Evolutionary conservation across 1,140 invertebrate species (phyloP).

Genomic region (Cryptotermes secundus): DNA sequence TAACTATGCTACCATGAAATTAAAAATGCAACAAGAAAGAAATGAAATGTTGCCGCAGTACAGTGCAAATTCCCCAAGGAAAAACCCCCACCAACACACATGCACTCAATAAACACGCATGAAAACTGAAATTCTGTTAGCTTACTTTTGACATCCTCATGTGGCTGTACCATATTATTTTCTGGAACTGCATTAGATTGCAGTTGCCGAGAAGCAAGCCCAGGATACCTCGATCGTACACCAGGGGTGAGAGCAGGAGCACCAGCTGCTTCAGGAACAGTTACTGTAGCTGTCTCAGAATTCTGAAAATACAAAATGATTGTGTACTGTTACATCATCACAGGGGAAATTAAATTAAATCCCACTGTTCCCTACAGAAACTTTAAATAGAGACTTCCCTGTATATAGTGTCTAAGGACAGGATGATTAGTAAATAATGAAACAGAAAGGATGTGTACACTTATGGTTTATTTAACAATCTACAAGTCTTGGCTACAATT

Average conservation of each 20-base stretch:
- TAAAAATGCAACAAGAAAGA: neutral
- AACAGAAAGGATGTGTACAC: too few species aligned
- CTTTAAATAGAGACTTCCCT: too few species aligned
- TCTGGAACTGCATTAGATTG: neutral
- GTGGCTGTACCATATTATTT: neutral
- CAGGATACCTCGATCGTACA: constrained; percentile 31
- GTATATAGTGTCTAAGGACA: too few species aligned
- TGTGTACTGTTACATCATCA: neutral
- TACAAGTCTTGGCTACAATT: too few species aligned
- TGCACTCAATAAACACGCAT: neutral
- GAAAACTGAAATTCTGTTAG: constrained; percentile 21
- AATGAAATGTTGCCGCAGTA: neutral
- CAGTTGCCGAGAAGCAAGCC: constrained; percentile 30
- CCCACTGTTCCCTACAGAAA: too few species aligned
- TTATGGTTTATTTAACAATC: too few species aligned
- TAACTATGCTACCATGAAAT: too few species aligned
- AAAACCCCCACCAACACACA: neutral
- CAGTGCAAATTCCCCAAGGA: neutral
- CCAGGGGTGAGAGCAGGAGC: neutral
- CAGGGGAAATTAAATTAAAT: too few species aligned
- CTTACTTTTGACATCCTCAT: constrained; percentile 34
- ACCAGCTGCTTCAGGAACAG: neutral
- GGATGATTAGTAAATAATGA: too few species aligned
- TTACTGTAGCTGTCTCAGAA: neutral
- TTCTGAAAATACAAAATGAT: neutral